Evolutionary conservation across 2,113 vertebrate genomes (phyloP), one percentile per base, ranked within the genome.

Genomic region (Calcarius ornatus): DNA sequence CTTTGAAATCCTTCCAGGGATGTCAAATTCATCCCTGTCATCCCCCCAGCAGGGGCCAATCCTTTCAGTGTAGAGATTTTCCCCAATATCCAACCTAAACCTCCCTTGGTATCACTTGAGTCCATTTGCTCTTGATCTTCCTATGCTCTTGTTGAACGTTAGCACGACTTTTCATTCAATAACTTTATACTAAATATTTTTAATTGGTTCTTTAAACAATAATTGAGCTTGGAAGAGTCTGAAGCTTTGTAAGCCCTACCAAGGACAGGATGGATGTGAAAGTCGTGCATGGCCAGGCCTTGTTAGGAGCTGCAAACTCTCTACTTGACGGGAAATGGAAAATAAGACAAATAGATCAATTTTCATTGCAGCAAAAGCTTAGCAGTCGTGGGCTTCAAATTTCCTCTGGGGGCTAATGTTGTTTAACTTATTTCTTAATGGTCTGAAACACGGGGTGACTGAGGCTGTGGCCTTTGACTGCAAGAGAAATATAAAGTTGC

Each of bases 381-480:
- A 88, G 42, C 94, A 51, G 92, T 59, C 17, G 16, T 90, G 83
- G 69, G 54, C 80, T 77, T 95, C 76, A 86, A 83, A 83, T 97
- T 95, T 93, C 91, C 95, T 95, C 92, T 66, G 76, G 95, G 94
- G 94, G 88, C 91, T 92, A n/a, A 30, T 96, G 95, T 81, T 95
- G 88, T 96, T 96, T 96, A 95, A 97, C 88, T 92, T 79, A 50
- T 28, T 91, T 95, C 95, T 90, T 96, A 96, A 96, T 95, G 91
- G 72, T 70, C 71, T 95, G 94, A 88, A 96, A 42, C 92, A 31
- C 0, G 6, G 82, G 86, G 63, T 94, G 90, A 73, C 45, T 3
- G 0, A 47, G 72, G 72, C 95, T 57, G 9, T 78, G 94, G 71
- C 90, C 88, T 97, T 88, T 90, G 85, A 31, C 93, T 92, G 20